phyloP scores from a whole-genome alignment of 2,113 vertebrate genomes.

The Pterocles burchelli region DNA sequence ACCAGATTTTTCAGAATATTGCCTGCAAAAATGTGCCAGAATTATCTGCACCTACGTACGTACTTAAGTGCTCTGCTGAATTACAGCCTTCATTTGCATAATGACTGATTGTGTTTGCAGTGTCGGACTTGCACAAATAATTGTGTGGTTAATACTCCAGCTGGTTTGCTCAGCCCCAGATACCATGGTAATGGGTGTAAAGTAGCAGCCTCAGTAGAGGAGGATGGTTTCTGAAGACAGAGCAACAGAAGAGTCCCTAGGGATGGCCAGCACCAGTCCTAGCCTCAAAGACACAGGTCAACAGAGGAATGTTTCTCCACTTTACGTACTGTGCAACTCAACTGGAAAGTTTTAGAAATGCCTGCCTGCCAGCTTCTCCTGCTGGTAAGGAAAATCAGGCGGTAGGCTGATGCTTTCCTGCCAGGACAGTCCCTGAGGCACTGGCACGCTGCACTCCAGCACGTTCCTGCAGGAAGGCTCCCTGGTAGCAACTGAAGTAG shows the following conservation, averaged over 20 bases:
- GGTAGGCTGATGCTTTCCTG: not conserved
- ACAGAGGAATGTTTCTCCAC: not conserved
- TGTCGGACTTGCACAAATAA: not conserved
- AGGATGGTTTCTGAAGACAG: not conserved
- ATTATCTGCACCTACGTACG: not conserved
- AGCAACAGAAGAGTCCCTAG: not conserved
- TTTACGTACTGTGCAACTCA: fast-evolving
- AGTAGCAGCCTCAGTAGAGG: fast-evolving
- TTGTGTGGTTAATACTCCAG: not conserved
- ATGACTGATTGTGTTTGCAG: not conserved
- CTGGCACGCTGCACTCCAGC: not conserved
- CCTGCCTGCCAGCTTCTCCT: not conserved
- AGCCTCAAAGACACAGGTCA: not conserved
- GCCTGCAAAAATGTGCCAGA: not conserved
- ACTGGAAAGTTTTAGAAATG: not conserved
- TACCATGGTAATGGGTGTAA: not conserved
- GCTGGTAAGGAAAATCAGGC: not conserved
- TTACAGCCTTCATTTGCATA: not conserved
- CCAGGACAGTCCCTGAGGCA: not conserved
- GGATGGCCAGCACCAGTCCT: not conserved
- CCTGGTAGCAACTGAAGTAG: not conserved
- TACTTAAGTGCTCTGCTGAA: not conserved
- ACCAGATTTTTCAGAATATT: not conserved
- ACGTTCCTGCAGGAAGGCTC: not conserved
- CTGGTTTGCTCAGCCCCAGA: not conserved